phyloP scores from a whole-genome alignment of 2,888 invertebrate species.

The Ormyrus pomaceus region DNA sequence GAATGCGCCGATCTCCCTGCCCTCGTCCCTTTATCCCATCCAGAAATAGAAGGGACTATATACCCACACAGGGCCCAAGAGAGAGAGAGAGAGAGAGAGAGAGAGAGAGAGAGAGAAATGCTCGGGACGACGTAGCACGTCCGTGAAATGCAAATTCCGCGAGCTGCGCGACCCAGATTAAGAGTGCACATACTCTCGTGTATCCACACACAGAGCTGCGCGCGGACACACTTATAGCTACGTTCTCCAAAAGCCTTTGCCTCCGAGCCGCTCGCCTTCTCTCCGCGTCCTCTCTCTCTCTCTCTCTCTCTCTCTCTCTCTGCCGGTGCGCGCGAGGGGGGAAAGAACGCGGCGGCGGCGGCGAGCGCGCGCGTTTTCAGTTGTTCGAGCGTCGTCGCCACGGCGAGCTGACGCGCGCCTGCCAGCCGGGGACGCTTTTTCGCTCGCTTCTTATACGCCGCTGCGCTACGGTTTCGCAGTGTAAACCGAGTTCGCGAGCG shows the following conservation, averaged over 20 bases:
- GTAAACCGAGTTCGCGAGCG: too few relatives aligned
- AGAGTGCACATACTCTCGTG: conserved; percentile 24
- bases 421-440: conserved; percentile 6
- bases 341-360: conserved; percentile 24
- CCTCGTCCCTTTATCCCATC: conserved; percentile 29
- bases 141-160: conserved; percentile 57
- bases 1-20: conserved; percentile 6
- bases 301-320: conserved; percentile 5
- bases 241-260: conserved; percentile 18
- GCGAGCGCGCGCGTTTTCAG: conserved; percentile 50
- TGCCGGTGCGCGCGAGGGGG: neutral
- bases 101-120: neutral
- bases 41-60: conserved; percentile 42
- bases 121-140: conserved; percentile 16
- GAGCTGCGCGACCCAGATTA: conserved; percentile 54
- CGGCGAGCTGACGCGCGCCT: conserved; percentile 43
- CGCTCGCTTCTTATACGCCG: neutral
- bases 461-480: too few relatives aligned
- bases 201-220: too few relatives aligned
- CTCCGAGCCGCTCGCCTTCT: neutral
- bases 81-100: neutral
- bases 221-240: conserved; percentile 2
- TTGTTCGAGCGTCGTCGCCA: conserved; percentile 56
- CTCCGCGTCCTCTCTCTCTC: neutral
- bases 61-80: neutral